phyloP scores from a whole-genome alignment of 2,797 vertebrate genomes.

The Coregonus suidteri region DNA sequence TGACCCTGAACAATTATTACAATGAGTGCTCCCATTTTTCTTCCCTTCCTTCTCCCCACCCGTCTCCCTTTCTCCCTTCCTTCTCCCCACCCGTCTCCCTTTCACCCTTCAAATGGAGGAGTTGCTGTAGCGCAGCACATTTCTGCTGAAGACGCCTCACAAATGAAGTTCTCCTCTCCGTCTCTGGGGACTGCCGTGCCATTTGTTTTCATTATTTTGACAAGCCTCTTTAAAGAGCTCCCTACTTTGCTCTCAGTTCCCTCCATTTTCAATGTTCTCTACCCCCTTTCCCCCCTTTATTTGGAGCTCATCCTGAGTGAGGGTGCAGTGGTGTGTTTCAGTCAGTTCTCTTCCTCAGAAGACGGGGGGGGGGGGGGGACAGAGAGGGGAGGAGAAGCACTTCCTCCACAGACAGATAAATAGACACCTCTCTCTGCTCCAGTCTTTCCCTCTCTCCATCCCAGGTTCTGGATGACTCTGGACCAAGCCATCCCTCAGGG shows the following conservation, averaged over 20 bases:
- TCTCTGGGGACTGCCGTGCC: conserved; percentile 71
- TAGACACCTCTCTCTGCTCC: conserved; percentile 55
- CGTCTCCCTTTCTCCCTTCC: conserved; percentile 31
- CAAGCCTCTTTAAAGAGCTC: conserved; percentile 74
- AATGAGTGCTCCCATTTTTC: conserved; percentile 75
- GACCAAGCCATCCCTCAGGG: conserved; percentile 18
- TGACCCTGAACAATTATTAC: conserved; percentile 82
- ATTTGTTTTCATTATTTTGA: conserved; percentile 85
- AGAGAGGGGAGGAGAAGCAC: conserved; percentile 52
- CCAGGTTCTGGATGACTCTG: conserved; percentile 31
- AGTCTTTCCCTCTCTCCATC: conserved; percentile 20
- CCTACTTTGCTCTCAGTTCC: conserved; percentile 57
- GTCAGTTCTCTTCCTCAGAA: conserved; percentile 74
- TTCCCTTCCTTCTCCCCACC: conserved; percentile 53
- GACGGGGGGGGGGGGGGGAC: conserved; percentile 31
- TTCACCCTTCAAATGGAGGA: conserved; percentile 46
- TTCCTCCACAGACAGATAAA: conserved; percentile 68
- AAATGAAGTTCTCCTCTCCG: conserved; percentile 78
- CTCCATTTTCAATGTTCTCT: conserved; percentile 25
- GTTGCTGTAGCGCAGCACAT: conserved; percentile 50
- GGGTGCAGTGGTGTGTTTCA: conserved; percentile 72
- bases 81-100: conserved; percentile 27
- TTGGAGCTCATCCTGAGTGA: conserved; percentile 70
- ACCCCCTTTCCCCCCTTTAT: conserved; percentile 48
- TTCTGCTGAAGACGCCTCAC: conserved; percentile 62